These are phyloP conservation scores for Dendronephthya gigantea DNA, from an alignment of 64 coral and sea anemone species.

Conservation along the genomic window DNA sequence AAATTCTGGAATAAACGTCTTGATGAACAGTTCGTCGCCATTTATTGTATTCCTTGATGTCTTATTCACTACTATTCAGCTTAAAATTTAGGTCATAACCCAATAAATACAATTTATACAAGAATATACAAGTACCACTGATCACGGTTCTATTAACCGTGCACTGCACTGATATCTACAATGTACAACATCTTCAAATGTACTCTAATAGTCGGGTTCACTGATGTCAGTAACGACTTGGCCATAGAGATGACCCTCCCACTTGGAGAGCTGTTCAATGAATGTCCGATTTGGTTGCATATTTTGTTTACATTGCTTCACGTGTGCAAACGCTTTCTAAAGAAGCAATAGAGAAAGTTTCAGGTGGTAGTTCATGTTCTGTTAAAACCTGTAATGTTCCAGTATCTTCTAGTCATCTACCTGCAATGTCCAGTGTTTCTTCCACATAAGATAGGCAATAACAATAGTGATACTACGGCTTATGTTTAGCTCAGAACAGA, in stretches of 20 bases:
- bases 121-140: too few relatives aligned
- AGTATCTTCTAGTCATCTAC: neutral
- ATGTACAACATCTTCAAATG: neutral
- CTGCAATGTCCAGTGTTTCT: constrained; percentile 62
- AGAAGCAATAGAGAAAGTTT: neutral
- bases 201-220: constrained; percentile 55
- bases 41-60: too few relatives aligned
- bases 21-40: too few relatives aligned
- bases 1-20: too few relatives aligned
- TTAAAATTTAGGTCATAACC: neutral
- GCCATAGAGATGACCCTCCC: constrained; percentile 78
- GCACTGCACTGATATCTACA: neutral
- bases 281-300: constrained; percentile 86
- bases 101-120: too few relatives aligned
- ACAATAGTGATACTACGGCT: constrained; percentile 66
- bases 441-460: constrained; percentile 88
- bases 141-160: neutral
- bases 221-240: constrained; percentile 68
- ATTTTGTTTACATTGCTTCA: constrained; percentile 70
- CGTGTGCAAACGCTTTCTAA: constrained; percentile 66
- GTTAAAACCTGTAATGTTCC: neutral
- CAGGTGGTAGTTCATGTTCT: neutral
- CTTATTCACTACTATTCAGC: too few relatives aligned
- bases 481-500: constrained; percentile 68
- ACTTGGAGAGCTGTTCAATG: constrained; percentile 74